Evolutionary conservation across 2,888 invertebrate species (phyloP).

Genomic region (Clivina fossor): DNA sequence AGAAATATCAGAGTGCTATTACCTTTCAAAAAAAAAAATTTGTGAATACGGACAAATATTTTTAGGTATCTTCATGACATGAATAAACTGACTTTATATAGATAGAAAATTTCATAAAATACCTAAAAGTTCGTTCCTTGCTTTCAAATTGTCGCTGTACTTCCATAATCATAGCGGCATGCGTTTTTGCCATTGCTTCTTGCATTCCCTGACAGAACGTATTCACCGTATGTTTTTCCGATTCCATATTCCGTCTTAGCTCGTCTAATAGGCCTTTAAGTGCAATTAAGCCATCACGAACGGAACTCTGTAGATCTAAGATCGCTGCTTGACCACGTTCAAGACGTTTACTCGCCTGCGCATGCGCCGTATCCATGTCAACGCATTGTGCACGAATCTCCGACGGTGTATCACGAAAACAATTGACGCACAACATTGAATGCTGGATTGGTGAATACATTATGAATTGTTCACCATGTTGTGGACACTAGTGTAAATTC

Average conservation of each 20-base stretch:
- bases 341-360: constrained; percentile 68
- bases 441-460: constrained; percentile 72
- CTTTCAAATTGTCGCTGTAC: constrained; percentile 65
- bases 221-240: constrained; percentile 66
- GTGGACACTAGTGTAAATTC: constrained; percentile 64
- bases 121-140: constrained; percentile 48
- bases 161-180: constrained; percentile 65
- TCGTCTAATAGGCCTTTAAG: constrained; percentile 69
- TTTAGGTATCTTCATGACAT: too few species aligned
- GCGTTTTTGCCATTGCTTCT: constrained; percentile 68
- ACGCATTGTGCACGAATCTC: constrained; percentile 70
- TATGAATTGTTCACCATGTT: constrained; percentile 73
- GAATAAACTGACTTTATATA: too few species aligned
- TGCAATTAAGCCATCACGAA: constrained; percentile 67
- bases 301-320: constrained; percentile 58
- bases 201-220: constrained; percentile 66
- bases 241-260: constrained; percentile 63
- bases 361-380: constrained; percentile 74
- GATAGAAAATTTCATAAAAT: neutral
- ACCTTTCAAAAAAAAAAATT: too few species aligned
- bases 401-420: constrained; percentile 69
- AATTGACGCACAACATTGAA: constrained; percentile 73
- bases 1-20: too few species aligned
- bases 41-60: too few species aligned
- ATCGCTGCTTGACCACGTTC: constrained; percentile 61